Conservation (phyloP, 2,113 vertebrate genomes). For the Xenopus laevis region DNA sequence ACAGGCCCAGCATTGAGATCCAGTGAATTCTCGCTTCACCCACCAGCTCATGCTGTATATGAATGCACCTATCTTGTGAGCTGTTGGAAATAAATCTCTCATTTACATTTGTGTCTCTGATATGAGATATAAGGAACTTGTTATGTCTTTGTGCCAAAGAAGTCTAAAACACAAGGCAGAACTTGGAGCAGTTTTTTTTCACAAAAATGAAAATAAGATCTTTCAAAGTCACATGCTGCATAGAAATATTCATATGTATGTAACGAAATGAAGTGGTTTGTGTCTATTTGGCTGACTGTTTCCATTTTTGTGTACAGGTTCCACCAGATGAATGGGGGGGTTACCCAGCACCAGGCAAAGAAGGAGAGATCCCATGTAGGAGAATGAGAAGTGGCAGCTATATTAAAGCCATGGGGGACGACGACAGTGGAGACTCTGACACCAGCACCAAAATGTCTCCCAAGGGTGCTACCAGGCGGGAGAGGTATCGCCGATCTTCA, state of each 20-base stretch:
- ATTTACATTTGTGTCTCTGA: background rate
- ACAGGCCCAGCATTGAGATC: background rate
- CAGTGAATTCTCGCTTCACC: slow-evolving; percentile 1
- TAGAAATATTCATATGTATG: too few relatives aligned
- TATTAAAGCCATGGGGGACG: slow-evolving; percentile 98
- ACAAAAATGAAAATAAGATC: too few relatives aligned
- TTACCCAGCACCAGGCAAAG: slow-evolving; percentile 71
- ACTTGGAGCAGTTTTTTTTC: too few relatives aligned
- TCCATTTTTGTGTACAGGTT: slow-evolving; percentile 69
- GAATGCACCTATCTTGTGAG: background rate
- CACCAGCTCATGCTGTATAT: background rate
- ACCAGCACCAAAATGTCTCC: slow-evolving; percentile 84
- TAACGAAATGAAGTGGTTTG: background rate
- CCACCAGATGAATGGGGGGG: slow-evolving; percentile 92
- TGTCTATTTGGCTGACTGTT: background rate
- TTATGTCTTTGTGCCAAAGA: background rate
- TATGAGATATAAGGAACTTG: background rate
- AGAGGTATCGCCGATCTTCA: slow-evolving; percentile 86
- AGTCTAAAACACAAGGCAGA: background rate
- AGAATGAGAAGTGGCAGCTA: slow-evolving; percentile 98
- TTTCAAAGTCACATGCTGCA: too few relatives aligned
- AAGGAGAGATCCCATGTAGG: slow-evolving; percentile 93
- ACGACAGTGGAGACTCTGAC: slow-evolving; percentile 91
- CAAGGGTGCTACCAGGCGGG: slow-evolving; percentile 81
- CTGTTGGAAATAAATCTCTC: background rate